Base-by-base conservation (phyloP, 2,888 invertebrate species). In the Scaptomyza parva region DNA sequence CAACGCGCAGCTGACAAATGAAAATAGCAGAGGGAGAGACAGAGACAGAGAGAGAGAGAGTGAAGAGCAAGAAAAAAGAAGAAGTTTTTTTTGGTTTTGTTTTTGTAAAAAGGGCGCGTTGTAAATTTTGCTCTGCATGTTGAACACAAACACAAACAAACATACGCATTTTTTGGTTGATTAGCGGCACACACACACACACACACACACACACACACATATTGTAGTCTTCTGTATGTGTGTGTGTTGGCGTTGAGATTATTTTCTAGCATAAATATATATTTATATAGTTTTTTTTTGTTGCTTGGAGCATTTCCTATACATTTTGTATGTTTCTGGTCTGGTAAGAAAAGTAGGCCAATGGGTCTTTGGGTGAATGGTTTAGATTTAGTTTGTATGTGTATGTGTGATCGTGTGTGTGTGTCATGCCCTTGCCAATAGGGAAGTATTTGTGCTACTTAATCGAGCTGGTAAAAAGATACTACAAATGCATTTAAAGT, bases 301-400 rank as follows among this genome's bases (percentile, higher is more conserved):
- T 30, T 30, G 12, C 12, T 77, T 80, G 68, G 75, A 81, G 64
- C 78, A 68, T 76, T 78, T 74, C 70, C 78, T 66, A 57, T 63
- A 67, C 5, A 8, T 9, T 14, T 37, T 68, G 75, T 75, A 73
- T 75, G 65, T 74, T 82, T 72, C 51, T 70, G 82, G 69, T 59
- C 64, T 78, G 78, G 75, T 69, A 77, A 75, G 70, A 79, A 88
- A 89, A 89, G 81, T 89, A 89, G 89, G 89, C 80, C 89, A 89
- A 88, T 89, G 88, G 89, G 89, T 89, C 88, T 89, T 78, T 89
- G 86, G 89, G 89, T 87, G 78, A 86, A 76, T 82, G 81, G 70
- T 86, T 78, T 70, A 80, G 86, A 83, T 86, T 83, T 70, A 64
- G 78, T 70, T 76, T 63, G 24, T 24, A 1, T 17, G 17, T 30